phyloP scores from a whole-genome alignment of 2,113 vertebrate species.

The Tinamus guttatus region DNA sequence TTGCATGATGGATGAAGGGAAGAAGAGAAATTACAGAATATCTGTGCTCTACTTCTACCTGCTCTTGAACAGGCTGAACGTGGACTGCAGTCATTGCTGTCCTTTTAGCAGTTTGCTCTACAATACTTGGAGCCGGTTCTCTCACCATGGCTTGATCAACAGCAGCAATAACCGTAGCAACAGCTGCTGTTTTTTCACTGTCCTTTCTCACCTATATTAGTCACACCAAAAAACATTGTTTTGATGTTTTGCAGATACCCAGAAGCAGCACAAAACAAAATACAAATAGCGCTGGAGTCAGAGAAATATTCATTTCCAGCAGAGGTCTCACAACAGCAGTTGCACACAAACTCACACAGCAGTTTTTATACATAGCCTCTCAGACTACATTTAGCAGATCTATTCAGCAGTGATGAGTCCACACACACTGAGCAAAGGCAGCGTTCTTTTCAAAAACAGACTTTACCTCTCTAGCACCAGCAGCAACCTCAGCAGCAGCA shows the following conservation, averaged over 20 bases:
- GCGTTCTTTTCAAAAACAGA: background rate
- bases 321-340: background rate
- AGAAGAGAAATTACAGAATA: background rate
- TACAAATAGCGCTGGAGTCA: background rate
- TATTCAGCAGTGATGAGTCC: background rate
- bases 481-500: background rate
- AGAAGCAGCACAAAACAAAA: conserved; percentile 23
- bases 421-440: background rate
- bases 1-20: background rate
- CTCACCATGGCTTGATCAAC: conserved; percentile 91
- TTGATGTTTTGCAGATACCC: conserved; percentile 4
- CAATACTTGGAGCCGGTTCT: conserved; percentile 78
- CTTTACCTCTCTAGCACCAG: conserved; percentile 75
- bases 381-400: background rate
- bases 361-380: background rate
- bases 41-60: conserved; percentile 75
- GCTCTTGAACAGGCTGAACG: conserved; percentile 81
- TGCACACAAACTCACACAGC: background rate
- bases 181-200: conserved; percentile 84
- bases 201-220: conserved; percentile 80
- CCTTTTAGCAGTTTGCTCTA: conserved; percentile 81
- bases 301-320: background rate
- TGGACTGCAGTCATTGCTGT: conserved; percentile 81
- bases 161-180: conserved; percentile 89
- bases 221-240: conserved; percentile 59